These are phyloP conservation scores for Archips crataeganus DNA, from an alignment of 2,888 invertebrate genomes.

Conservation along the genomic window DNA sequence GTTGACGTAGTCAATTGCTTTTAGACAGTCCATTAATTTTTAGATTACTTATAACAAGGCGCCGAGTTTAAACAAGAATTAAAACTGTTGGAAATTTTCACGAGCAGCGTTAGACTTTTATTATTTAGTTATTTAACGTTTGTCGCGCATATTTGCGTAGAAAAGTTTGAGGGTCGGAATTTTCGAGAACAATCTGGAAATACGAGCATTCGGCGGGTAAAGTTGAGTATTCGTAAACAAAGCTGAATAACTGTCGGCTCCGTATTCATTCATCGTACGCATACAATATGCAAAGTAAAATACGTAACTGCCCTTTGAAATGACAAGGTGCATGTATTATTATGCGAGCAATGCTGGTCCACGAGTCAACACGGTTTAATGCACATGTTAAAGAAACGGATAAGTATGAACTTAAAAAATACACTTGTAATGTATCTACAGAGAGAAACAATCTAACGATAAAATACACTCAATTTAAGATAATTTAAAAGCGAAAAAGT, in stretches of 20 bases:
- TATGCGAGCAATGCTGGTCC: no score
- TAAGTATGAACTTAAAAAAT: no score
- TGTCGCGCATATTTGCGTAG: background rate
- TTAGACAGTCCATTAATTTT: conserved; percentile 22
- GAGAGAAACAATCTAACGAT: no score
- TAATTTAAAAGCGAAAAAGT: no score
- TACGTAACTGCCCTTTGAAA: no score
- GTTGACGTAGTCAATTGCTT: conserved; percentile 30
- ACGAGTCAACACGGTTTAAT: no score
- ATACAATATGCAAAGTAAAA: background rate
- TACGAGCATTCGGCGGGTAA: background rate
- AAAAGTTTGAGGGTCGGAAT: background rate
- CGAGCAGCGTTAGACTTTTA: background rate
- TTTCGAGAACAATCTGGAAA: conserved; percentile 4
- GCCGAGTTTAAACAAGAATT: conserved; percentile 2
- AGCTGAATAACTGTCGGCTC: background rate
- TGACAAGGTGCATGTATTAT: no score
- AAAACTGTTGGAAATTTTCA: background rate
- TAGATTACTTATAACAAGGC: background rate
- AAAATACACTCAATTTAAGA: no score
- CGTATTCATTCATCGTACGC: background rate
- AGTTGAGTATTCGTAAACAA: background rate
- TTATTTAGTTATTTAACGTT: background rate
- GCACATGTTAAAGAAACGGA: no score
- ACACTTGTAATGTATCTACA: no score